Evolutionary conservation across 2,113 vertebrate genomes (phyloP).

Genomic region (Callipepla squamata): DNA sequence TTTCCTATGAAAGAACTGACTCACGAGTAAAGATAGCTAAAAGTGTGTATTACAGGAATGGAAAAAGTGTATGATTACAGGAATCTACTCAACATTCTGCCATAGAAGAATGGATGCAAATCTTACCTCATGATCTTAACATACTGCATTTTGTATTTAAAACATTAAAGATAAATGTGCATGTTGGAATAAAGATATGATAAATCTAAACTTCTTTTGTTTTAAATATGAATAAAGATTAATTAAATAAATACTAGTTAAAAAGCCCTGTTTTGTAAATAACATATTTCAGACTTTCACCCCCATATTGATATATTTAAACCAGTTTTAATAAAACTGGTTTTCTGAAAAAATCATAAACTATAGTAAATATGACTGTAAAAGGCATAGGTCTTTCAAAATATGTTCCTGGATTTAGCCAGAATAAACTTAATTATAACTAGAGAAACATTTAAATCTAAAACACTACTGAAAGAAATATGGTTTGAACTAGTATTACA

Average conservation of each 20-base stretch:
- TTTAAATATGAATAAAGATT: background rate
- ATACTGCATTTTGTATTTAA: background rate
- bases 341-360: background rate
- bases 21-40: background rate
- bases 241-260: background rate
- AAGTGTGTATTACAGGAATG: background rate
- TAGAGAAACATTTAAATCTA: background rate
- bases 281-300: background rate
- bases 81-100: background rate
- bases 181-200: background rate
- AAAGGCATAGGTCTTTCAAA: background rate
- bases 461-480: background rate
- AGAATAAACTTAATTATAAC: background rate
- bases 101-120: background rate
- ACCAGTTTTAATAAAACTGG: background rate
- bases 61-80: background rate
- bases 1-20: background rate
- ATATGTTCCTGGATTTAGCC: background rate
- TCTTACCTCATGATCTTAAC: background rate
- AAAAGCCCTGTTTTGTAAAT: background rate
- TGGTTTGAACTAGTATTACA: background rate
- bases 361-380: background rate
- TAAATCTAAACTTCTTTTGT: no score
- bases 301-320: background rate
- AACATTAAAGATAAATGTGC: background rate